Percentiles rank a stretch among this genome's conserved stretches.
Evolutionary conservation across 2,888 invertebrate genomes (phyloP).

Genomic region (Dendrolimus pini): DNA sequence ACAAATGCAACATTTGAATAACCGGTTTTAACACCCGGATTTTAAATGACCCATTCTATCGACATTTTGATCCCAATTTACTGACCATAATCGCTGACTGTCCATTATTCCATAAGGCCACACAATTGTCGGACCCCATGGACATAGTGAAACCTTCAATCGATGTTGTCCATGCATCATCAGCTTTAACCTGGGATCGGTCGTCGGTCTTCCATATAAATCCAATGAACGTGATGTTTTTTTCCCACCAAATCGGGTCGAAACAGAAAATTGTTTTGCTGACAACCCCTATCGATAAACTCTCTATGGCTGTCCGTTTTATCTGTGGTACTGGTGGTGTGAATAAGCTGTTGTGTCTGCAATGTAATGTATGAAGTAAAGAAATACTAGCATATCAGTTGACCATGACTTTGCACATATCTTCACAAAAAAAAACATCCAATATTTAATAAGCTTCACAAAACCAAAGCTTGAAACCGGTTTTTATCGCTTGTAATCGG

Average conservation of each 20-base stretch:
- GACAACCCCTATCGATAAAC: not conserved
- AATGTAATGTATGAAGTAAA: not conserved
- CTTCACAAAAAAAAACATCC: too few species aligned
- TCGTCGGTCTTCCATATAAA: not conserved
- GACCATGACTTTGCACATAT: too few species aligned
- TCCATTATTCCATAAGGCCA: slow-evolving; percentile 11
- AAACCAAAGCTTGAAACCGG: too few species aligned
- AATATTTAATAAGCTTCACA: too few species aligned
- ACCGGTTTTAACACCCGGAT: too few species aligned
- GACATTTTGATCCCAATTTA: not conserved
- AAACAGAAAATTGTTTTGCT: not conserved
- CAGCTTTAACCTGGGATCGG: not conserved
- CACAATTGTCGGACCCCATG: not conserved
- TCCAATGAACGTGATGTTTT: not conserved
- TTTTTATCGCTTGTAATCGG: too few species aligned
- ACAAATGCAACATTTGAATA: too few species aligned
- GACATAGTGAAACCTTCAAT: slow-evolving; percentile 3
- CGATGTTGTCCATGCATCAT: slow-evolving; percentile 7
- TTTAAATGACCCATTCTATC: too few species aligned
- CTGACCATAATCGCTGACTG: slow-evolving; percentile 3
- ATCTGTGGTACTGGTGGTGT: not conserved
- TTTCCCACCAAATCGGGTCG: not conserved
- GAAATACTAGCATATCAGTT: too few species aligned
- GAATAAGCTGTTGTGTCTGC: not conserved
- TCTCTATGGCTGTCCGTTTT: not conserved